Evolutionary conservation across 1,140 invertebrate genomes (phyloP).

Genomic region (Monomorium pharaonis): DNA sequence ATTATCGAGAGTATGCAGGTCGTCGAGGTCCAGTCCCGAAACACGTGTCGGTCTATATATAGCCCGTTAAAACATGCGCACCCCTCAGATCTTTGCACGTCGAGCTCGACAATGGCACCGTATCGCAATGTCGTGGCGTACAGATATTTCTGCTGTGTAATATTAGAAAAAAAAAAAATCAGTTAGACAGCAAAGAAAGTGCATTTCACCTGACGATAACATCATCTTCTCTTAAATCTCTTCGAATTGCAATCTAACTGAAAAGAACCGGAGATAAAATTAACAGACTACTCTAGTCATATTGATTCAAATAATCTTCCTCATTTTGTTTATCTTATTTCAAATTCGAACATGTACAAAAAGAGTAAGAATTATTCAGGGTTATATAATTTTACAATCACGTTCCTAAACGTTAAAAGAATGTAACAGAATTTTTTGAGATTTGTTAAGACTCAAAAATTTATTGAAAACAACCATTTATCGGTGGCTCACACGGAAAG

Average conservation of each 20-base stretch:
- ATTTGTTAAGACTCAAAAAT: too few relatives aligned
- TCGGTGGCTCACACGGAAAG: too few relatives aligned
- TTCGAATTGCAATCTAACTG: background rate
- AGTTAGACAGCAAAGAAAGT: background rate
- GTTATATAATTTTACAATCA: too few relatives aligned
- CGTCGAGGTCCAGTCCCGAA: conserved; percentile 18
- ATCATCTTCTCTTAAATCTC: background rate
- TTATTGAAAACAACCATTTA: too few relatives aligned
- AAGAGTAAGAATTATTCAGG: too few relatives aligned
- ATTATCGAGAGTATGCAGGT: conserved; percentile 29
- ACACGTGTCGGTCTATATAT: conserved; percentile 55
- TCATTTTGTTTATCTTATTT: too few relatives aligned
- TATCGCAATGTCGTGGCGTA: background rate
- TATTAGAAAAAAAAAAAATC: conserved; percentile 5
- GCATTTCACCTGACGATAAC: background rate
- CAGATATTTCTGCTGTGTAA: background rate
- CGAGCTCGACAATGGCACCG: conserved; percentile 10
- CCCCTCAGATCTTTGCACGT: conserved; percentile 12
- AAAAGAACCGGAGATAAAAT: background rate
- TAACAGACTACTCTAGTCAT: too few relatives aligned
- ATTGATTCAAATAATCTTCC: too few relatives aligned
- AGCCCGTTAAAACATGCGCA: conserved; percentile 20
- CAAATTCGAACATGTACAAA: too few relatives aligned
- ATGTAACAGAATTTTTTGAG: too few relatives aligned
- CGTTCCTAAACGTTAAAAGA: too few relatives aligned